A percentile compares a stretch with the other conserved stretches of the same genome.
Evolutionary conservation across 2,888 invertebrate genomes (phyloP).

Genomic region (Taphrorychus bicolor): DNA sequence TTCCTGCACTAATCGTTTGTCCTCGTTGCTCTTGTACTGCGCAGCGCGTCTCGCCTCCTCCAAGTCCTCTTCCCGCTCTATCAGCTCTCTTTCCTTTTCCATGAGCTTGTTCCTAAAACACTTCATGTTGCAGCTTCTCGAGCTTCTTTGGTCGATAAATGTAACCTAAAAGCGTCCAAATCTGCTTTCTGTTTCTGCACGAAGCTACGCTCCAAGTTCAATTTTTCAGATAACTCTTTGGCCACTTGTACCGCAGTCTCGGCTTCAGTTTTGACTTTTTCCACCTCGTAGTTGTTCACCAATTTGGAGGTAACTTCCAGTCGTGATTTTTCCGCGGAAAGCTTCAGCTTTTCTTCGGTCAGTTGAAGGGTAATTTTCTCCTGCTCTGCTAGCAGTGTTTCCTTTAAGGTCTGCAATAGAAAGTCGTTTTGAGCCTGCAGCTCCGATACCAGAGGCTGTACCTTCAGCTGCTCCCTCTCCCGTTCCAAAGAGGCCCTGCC

Average conservation of each 20-base stretch:
- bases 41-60: constrained; percentile 55
- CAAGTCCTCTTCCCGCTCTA: constrained; percentile 53
- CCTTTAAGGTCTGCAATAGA: constrained; percentile 63
- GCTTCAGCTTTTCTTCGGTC: constrained; percentile 66
- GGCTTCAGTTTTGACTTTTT: constrained; percentile 56
- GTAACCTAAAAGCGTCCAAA: constrained; percentile 49
- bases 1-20: constrained; percentile 61
- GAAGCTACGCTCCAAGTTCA: constrained; percentile 55
- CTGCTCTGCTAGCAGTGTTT: constrained; percentile 67
- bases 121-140: neutral
- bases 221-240: constrained; percentile 56
- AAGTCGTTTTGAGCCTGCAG: neutral
- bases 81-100: constrained; percentile 51
- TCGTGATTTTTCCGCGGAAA: constrained; percentile 56
- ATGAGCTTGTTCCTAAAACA: constrained; percentile 49
- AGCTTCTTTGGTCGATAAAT: neutral
- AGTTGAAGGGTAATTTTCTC: constrained; percentile 65
- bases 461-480: constrained; percentile 69
- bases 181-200: constrained; percentile 53
- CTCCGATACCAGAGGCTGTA: too few species aligned
- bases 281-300: constrained; percentile 53
- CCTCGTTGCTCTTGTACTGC: constrained; percentile 65
- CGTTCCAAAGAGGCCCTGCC: constrained; percentile 65
- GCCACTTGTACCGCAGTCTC: constrained; percentile 59
- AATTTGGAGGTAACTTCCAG: constrained; percentile 56